These are phyloP conservation scores for Calephelis perditalis DNA, from an alignment of 2,888 invertebrate genomes.

Conservation along the genomic window DNA sequence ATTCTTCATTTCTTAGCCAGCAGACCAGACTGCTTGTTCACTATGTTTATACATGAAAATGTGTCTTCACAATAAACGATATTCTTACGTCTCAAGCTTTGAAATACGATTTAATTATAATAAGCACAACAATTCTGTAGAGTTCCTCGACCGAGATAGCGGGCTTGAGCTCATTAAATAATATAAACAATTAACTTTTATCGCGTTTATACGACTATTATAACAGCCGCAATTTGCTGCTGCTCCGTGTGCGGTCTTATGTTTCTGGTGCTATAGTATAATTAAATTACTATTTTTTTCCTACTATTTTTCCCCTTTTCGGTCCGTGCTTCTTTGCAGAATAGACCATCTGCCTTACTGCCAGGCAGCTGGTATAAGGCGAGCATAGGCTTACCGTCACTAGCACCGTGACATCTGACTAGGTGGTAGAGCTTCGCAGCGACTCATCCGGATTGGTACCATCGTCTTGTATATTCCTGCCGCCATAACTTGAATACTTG, in stretches of 20 bases:
- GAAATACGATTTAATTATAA: conserved; percentile 22
- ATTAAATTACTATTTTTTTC: neutral
- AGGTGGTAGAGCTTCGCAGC: too few relatives aligned
- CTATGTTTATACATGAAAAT: too few relatives aligned
- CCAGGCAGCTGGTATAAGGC: too few relatives aligned
- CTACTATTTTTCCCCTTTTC: neutral
- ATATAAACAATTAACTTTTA: conserved; percentile 34
- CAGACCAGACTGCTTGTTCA: too few relatives aligned
- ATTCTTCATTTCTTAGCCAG: too few relatives aligned
- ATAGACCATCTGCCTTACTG: too few relatives aligned
- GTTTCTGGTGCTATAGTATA: neutral
- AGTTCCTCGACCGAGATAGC: conserved; percentile 29
- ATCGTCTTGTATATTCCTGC: too few relatives aligned
- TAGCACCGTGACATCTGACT: too few relatives aligned
- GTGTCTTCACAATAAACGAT: neutral
- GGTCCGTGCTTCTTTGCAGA: too few relatives aligned
- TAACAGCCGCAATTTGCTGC: conserved; percentile 29
- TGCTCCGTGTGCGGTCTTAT: conserved; percentile 34
- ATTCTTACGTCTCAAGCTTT: conserved; percentile 2
- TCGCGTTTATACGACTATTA: conserved; percentile 23
- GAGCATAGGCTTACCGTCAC: too few relatives aligned
- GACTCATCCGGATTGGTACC: too few relatives aligned
- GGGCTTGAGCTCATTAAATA: conserved; percentile 31
- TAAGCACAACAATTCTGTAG: conserved; percentile 28
- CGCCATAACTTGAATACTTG: too few relatives aligned